Conservation (phyloP, 2,113 vertebrate genomes). For the Dinomys branickii region DNA sequence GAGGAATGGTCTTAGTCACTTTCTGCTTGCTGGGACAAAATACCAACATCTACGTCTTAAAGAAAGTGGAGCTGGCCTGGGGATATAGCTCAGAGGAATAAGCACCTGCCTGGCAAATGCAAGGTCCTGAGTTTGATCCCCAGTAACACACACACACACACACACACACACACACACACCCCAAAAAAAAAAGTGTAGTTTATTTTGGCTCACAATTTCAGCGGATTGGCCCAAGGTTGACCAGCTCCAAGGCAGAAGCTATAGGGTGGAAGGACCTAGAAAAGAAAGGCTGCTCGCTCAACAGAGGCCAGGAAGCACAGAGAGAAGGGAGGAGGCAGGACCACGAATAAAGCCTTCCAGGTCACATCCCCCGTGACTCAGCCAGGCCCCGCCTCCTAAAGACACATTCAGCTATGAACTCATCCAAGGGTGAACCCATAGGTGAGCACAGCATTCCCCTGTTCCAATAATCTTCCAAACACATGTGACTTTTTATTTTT, state of each 20-base stretch:
- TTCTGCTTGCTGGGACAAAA: not conserved
- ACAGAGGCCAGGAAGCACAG: not conserved
- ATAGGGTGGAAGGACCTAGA: not conserved
- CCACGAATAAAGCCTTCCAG: not conserved
- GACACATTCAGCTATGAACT: not conserved
- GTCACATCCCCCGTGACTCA: not conserved
- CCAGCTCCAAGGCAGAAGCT: not conserved
- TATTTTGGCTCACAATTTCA: not conserved
- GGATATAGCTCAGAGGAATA: too few species aligned
- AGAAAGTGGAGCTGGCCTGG: not conserved
- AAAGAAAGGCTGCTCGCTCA: not conserved
- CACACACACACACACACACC: too few species aligned
- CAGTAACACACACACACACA: too few species aligned
- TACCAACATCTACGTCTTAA: not conserved
- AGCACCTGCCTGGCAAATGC: too few species aligned
- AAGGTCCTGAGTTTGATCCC: too few species aligned
- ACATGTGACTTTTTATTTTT: not conserved
- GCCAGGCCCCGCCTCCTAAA: not conserved
- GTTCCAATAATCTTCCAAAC: not conserved
- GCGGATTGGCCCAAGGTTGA: not conserved
- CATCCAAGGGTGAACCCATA: not conserved
- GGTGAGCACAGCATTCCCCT: not conserved
- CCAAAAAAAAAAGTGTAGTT: not conserved
- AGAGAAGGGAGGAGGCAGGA: not conserved
- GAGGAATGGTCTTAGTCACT: not conserved